Base-by-base conservation (phyloP, 1,140 invertebrate species). In the Platyscapa corneri region DNA sequence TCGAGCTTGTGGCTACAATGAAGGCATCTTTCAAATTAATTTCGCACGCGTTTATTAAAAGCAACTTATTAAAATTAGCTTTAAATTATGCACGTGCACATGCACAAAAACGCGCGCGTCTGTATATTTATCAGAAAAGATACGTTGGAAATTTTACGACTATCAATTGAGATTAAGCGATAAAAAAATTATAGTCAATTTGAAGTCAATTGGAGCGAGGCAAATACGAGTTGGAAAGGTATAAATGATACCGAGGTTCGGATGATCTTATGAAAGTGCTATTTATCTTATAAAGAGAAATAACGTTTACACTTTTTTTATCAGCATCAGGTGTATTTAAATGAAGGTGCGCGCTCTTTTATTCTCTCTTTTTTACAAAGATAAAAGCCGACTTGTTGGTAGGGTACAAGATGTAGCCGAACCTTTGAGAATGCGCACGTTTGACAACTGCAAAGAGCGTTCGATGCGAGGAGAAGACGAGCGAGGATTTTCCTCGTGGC, bases 221-320 rank as follows among this genome's bases (percentile, higher is more conserved):
- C n/a, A 42, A 74, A n/a, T 42, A 42, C n/a, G 14, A 42, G 12
- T 74, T 39, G 23, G 37, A 74, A 42, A 74, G 37, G 6, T 74
- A 42, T 74, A 74, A 74, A 74, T 42, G 37, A 42, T 74, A 42
- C 12, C 12, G 5, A 74, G 37, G 10, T 74, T 23, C 39, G 27
- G 23, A 74, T 42, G n/a, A 74, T n/a, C 42, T 39, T 42, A 74
- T 23, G 14, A 74, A 42, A 16, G 70, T n/a, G 7, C 37, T 74
- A 74, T 74, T 72, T 30, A 72, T 72, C 67, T 72, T 72, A 34
- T 39, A 72, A 72, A 72, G 16, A 72, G 34, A 12, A 18, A 74
- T 42, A 74, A 42, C 23, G 6, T 74, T 74, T 74, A 42, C 37
- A 74, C 37, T 42, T 74, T 67, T n/a, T 42, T 74, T 74, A 42